Percentiles rank a stretch among this genome's conserved stretches.
Conservation (phyloP, 2,888 invertebrate species). For the Mechanitis mazaeus region DNA sequence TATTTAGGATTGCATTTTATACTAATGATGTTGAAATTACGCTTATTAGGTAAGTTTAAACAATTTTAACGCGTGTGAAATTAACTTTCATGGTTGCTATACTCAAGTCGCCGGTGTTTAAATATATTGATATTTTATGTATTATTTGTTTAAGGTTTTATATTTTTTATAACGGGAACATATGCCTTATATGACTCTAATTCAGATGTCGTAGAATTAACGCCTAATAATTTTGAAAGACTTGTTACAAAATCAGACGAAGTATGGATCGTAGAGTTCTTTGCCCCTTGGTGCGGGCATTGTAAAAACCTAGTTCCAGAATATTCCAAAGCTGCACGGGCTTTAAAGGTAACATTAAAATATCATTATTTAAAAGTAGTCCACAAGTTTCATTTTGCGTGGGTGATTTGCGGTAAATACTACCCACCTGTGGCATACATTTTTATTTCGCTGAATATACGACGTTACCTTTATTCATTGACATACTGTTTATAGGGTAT, state of each 20-base stretch:
- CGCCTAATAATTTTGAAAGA: slow-evolving; percentile 90
- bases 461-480: neutral
- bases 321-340: slow-evolving; percentile 94
- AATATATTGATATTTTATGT: slow-evolving; percentile 20
- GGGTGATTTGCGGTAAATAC: neutral
- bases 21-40: slow-evolving; percentile 50
- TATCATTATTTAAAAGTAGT: neutral
- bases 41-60: slow-evolving; percentile 60
- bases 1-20: slow-evolving; percentile 8
- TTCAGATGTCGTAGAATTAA: slow-evolving; percentile 90
- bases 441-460: too few species aligned
- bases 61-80: slow-evolving; percentile 49
- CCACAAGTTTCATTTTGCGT: neutral
- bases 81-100: slow-evolving; percentile 30
- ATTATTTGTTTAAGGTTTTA: slow-evolving; percentile 53
- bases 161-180: slow-evolving; percentile 53
- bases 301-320: slow-evolving; percentile 94
- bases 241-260: slow-evolving; percentile 89
- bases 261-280: slow-evolving; percentile 97
- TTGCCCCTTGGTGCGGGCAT: slow-evolving; percentile 97
- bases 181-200: slow-evolving; percentile 79
- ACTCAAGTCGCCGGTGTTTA: slow-evolving; percentile 39
- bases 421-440: neutral
- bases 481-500: slow-evolving; percentile 81
- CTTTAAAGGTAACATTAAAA: slow-evolving; percentile 83